Evolutionary conservation across 2,797 vertebrate species (phyloP), one percentile per base, ranked within the genome.

Genomic region (Propithecus perrieri): DNA sequence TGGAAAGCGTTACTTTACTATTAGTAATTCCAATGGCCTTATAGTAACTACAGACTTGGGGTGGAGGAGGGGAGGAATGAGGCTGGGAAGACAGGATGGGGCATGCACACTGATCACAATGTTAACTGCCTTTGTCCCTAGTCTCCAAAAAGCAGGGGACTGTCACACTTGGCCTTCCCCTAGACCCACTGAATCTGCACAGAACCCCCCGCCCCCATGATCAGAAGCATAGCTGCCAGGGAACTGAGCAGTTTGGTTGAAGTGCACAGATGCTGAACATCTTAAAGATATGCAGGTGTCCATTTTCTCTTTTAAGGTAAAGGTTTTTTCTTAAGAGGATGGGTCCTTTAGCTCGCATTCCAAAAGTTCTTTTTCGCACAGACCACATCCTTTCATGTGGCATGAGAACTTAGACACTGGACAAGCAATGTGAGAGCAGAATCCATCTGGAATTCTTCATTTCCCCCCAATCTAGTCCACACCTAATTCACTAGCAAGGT

Each of bases 61-160:
- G 35, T 4, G 14, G 53, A n/a, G 24, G 14, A 55, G 41, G 26
- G 72, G 33, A 75, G 35, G 30, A 43, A 9, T 12, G n/a, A 46
- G 50, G n/a, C 18, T 3, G 35, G n/a, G 48, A 59, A 75, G 26
- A 41, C 22, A 59, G 55, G 59, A 79, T 2, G 35, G 41, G 24
- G n/a, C 2, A 7, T 28, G 24, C 38, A n/a, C 28, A 43, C 10
- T 3, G 48, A 38, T 1, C 53, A 14, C 10, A 0, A 4, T 0
- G 38, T 20, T n/a, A 79, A n/a, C 33, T 46, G 84, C 35, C 81
- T 41, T 18, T 12, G 30, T 46, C 71, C 61, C 53, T 30, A 0
- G 9, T 28, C 28, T 81, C 75, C 53, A 30, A 30, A 65, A 75
- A 50, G 43, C 41, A 26, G 55, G 30, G 63, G 63, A 18, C 13